Evolutionary conservation across 2,797 vertebrate species (phyloP).

Genomic region (Takifugu rubripes): DNA sequence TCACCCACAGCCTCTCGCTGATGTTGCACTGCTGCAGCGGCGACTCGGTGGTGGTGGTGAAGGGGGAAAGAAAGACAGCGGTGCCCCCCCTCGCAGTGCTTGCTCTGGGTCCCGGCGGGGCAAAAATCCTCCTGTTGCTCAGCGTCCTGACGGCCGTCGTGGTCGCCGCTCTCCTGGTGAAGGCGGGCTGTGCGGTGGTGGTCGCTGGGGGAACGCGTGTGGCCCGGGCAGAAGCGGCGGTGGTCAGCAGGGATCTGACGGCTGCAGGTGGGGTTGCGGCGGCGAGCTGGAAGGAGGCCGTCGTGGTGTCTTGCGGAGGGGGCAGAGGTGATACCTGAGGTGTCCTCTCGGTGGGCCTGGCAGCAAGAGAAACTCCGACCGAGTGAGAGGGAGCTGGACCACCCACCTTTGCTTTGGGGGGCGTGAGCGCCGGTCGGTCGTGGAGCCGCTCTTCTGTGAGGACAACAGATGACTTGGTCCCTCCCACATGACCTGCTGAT

Average conservation of each 20-base stretch:
- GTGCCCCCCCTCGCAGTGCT: slow-evolving; percentile 65
- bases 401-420: slow-evolving; percentile 71
- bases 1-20: slow-evolving; percentile 87
- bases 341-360: slow-evolving; percentile 53
- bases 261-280: slow-evolving; percentile 56
- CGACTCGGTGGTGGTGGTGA: slow-evolving; percentile 79
- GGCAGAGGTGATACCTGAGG: slow-evolving; percentile 70
- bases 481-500: slow-evolving; percentile 21
- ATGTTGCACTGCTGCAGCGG: slow-evolving; percentile 86
- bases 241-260: slow-evolving; percentile 44
- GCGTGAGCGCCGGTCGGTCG: slow-evolving; percentile 67
- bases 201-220: slow-evolving; percentile 66
- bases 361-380: slow-evolving; percentile 65
- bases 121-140: slow-evolving; percentile 74
- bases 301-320: slow-evolving; percentile 60
- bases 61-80: slow-evolving; percentile 69
- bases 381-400: slow-evolving; percentile 71
- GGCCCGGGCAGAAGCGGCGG: slow-evolving; percentile 62
- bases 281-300: slow-evolving; percentile 54
- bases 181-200: slow-evolving; percentile 57
- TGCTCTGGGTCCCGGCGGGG: slow-evolving; percentile 74
- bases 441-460: slow-evolving; percentile 81
- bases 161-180: slow-evolving; percentile 74
- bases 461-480: slow-evolving; percentile 78
- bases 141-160: slow-evolving; percentile 74